Conservation (phyloP, 2,888 invertebrate species). For the Asteroscopus sphinx region DNA sequence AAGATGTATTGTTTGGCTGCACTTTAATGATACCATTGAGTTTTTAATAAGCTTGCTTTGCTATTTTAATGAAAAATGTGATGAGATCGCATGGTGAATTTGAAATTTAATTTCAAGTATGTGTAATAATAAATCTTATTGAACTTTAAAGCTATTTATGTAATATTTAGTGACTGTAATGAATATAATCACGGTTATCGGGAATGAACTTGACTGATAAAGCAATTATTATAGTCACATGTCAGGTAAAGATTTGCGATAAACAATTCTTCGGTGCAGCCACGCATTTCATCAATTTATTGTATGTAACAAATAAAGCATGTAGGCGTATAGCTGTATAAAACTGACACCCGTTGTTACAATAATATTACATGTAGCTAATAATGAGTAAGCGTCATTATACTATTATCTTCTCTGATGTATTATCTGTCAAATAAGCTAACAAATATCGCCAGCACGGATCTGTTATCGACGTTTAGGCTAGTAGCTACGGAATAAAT, state of each 20-base stretch:
- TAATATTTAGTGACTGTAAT: conserved; percentile 3
- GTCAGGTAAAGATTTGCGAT: conserved; percentile 10
- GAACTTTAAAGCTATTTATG: conserved; percentile 4
- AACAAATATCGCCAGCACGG: conserved; percentile 70
- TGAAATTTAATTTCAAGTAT: neutral
- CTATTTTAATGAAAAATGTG: conserved; percentile 17
- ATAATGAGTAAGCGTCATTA: conserved; percentile 70
- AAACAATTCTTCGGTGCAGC: conserved; percentile 55
- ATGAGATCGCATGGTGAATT: conserved; percentile 18
- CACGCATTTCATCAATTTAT: conserved; percentile 63
- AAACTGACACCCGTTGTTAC: conserved; percentile 63
- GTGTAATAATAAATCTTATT: conserved; percentile 7
- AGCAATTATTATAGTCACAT: conserved; percentile 7
- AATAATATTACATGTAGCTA: conserved; percentile 69
- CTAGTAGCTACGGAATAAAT: conserved; percentile 74
- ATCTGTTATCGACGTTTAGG: conserved; percentile 73
- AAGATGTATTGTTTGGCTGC: conserved; percentile 70
- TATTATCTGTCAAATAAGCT: conserved; percentile 81
- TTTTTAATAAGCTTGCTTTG: conserved; percentile 21
- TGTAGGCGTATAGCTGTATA: conserved; percentile 63
- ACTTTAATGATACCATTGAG: conserved; percentile 40
- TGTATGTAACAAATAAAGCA: conserved; percentile 58
- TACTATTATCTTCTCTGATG: conserved; percentile 74
- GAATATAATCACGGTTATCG: conserved; percentile 11
- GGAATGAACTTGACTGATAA: conserved; percentile 8